Conservation (phyloP, 1,140 invertebrate genomes). For the Macrobrachium nipponense region DNA sequence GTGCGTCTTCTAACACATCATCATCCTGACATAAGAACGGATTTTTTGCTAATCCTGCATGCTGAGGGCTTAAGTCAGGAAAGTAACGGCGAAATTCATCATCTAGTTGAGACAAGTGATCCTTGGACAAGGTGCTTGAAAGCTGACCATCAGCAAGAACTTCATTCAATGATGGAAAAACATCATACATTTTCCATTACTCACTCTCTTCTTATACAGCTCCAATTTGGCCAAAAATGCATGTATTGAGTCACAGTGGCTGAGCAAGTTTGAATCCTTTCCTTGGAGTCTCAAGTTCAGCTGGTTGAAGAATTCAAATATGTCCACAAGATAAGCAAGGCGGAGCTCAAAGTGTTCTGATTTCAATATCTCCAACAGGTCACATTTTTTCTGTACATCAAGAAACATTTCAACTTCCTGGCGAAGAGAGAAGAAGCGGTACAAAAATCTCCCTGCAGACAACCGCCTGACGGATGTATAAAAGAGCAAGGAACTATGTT, state of each 20-base stretch:
- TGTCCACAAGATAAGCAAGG: constrained; percentile 13
- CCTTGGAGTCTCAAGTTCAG: too few species aligned
- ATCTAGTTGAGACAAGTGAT: too few species aligned
- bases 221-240: constrained; percentile 39
- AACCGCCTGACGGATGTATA: constrained; percentile 45
- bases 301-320: constrained; percentile 10
- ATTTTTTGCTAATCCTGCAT: too few species aligned
- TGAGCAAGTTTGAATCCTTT: constrained; percentile 39
- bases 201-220: constrained; percentile 40
- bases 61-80: too few species aligned
- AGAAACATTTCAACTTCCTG: constrained; percentile 47
- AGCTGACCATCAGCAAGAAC: too few species aligned
- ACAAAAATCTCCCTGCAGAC: constrained; percentile 42
- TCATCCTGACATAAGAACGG: too few species aligned
- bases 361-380: constrained; percentile 47
- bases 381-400: too few species aligned
- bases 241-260: constrained; percentile 4
- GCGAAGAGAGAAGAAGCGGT: neutral
- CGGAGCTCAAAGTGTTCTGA: constrained; percentile 40
- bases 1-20: too few species aligned
- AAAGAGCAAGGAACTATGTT: too few species aligned
- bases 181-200: constrained; percentile 31
- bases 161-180: constrained; percentile 29
- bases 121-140: too few species aligned
- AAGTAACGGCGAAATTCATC: too few species aligned